Evolutionary conservation across 2,113 vertebrate species (phyloP), one percentile per base, ranked within the genome.

Genomic region (Petroica traversi): DNA sequence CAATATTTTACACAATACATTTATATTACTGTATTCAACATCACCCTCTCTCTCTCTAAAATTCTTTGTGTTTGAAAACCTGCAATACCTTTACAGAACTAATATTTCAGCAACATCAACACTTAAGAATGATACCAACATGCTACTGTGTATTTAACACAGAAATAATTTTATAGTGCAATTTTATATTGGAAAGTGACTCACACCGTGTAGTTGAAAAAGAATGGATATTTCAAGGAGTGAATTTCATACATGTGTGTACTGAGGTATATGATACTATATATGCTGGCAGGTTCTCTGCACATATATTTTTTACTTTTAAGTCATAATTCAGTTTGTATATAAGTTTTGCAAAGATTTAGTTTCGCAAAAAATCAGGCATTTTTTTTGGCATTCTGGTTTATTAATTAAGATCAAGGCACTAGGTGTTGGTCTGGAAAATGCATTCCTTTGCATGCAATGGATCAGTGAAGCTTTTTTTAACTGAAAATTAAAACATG

Each of bases 1-100:
- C 40, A 51, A 12, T 8, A 8, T 28, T 33, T 25, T 68, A 28
- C 0, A 67, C 15, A 84, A 40, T 40, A 58, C 2, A 0, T 40
- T 41, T 61, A 40, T 75, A 13, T 41, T 41, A 40, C 52, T 81
- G 10, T 17, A n/a, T 40, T 66, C 76, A 84, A 54, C 41, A 77
- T 8, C 40, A 46, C 9, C 8, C 45, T 78, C 46, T 66, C 17
- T 51, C 43, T 71, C 24, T 64, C 17, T 59, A 0, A 12, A 55
- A 48, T 29, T 74, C 24, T 52, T 14, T 13, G 28, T 29, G n/a
- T 48, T 64, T 63, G 40, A 82, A 84, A 89, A 86, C 2, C 19
- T 49, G 26, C 29, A 90, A 14, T 48, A 77, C 19, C 34, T 54
- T 80, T 36, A 86, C 23, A 77, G 41, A 77, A 74, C 12, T n/a